Conservation (phyloP, 2,888 invertebrate genomes). For the Epinotia brunnichana region DNA sequence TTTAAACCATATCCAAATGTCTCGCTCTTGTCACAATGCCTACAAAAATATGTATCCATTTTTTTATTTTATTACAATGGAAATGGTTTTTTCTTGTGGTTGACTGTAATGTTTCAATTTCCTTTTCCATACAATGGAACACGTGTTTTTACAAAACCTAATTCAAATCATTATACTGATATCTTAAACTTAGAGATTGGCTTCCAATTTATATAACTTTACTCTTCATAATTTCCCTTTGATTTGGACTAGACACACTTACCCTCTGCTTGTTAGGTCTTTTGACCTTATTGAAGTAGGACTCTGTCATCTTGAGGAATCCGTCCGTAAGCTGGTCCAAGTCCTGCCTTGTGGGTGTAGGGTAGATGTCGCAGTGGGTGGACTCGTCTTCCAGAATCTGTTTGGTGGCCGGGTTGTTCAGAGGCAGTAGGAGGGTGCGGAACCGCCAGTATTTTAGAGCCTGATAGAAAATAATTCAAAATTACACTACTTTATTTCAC, state of each 20-base stretch:
- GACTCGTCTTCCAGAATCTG: conserved; percentile 89
- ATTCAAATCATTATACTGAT: not conserved
- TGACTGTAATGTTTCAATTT: too few relatives aligned
- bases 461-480: conserved; percentile 77
- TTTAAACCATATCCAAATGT: too few relatives aligned
- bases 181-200: conserved; percentile 3
- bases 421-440: conserved; percentile 93
- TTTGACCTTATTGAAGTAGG: conserved; percentile 94
- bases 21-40: too few relatives aligned
- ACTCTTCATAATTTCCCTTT: not conserved
- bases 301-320: conserved; percentile 92
- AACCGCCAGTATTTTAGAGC: conserved; percentile 95
- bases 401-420: conserved; percentile 90
- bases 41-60: too few relatives aligned
- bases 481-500: too few relatives aligned
- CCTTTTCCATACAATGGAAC: not conserved
- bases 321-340: conserved; percentile 88
- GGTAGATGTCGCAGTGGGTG: conserved; percentile 92
- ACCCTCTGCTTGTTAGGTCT: conserved; percentile 91
- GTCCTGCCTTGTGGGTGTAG: conserved; percentile 84
- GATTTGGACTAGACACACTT: conserved; percentile 67
- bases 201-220: not conserved
- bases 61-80: too few relatives aligned
- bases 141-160: not conserved
- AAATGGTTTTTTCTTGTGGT: too few relatives aligned